Conservation (phyloP, 2,888 invertebrate genomes). For the Thumatha senex region DNA sequence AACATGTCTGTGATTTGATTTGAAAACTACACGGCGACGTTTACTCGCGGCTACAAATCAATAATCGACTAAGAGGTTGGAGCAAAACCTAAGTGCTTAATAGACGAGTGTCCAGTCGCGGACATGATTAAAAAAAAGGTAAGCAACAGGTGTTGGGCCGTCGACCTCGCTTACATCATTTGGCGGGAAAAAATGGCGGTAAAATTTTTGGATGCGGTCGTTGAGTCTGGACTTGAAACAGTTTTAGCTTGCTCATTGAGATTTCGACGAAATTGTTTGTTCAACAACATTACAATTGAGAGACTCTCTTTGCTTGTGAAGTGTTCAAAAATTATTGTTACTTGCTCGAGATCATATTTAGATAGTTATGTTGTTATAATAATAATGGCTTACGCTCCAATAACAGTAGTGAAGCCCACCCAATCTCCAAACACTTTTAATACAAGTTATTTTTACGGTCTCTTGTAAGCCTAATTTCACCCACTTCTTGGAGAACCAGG, state of each 20-base stretch:
- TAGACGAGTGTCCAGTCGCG: constrained; percentile 59
- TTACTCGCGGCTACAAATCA: constrained; percentile 56
- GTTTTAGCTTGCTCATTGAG: constrained; percentile 50
- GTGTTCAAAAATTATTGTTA: constrained; percentile 18
- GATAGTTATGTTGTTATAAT: not conserved
- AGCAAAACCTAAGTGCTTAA: constrained; percentile 65
- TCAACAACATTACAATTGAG: constrained; percentile 22
- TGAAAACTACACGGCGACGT: constrained; percentile 19
- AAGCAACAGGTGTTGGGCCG: constrained; percentile 61
- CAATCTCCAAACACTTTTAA: no score
- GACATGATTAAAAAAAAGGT: constrained; percentile 43
- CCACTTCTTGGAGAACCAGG: no score
- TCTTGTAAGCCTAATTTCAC: no score
- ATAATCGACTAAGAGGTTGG: constrained; percentile 58
- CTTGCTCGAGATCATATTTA: not conserved
- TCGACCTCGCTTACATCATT: constrained; percentile 59
- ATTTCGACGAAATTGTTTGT: constrained; percentile 25
- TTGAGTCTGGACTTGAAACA: constrained; percentile 44
- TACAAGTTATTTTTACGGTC: no score
- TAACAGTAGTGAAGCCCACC: not conserved
- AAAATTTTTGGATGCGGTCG: constrained; percentile 50
- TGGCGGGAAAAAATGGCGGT: constrained; percentile 59
- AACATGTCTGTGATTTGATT: constrained; percentile 10
- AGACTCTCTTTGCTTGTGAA: constrained; percentile 24
- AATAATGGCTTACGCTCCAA: not conserved